Evolutionary conservation across 2,113 vertebrate genomes (phyloP), one percentile per base, ranked within the genome.

Genomic region (Collichthys lucidus): DNA sequence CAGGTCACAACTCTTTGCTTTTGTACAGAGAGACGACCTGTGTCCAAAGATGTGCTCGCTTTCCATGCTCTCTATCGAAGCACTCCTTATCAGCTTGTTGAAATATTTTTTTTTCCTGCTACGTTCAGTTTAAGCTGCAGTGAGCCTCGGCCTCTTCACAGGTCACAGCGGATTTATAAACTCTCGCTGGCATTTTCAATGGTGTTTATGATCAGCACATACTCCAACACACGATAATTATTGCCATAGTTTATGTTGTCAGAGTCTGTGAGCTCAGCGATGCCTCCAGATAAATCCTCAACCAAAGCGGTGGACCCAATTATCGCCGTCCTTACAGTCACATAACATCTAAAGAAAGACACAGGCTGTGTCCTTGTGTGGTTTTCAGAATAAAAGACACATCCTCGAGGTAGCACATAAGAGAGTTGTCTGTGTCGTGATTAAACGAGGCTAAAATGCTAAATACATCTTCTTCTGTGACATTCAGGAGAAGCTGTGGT

Each of bases 1-100:
- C 14, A 24, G 68, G 35, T 71, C 68, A 22, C 40, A 59, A 56
- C 69, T 59, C 44, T 73, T 29, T 55, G 57, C 16, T 60, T 67
- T 11, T 52, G 16, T 49, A 2, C 2, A 2, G 42, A 57, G 16
- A 52, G 44, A 44, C 20, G 14, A 7, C 35, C 29, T 31, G 42
- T 31, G 49, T 52, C 70, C 68, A 78, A 50, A 49, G 55, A 52
- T 50, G 31, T 26, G 15, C 3, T 46, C 31, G 44, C 46, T 16
- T 22, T 42, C 52, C 26, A n/a, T 6, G 44, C 24, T 74, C 26
- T 62, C 44, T 49, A 40, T 40, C 11, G 22, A 64, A 35, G 24
- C 19, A 53, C 16, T 64, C 9, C 17, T 67, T 5, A 46, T 46
- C 59, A 24, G 3, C 14, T 9, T 55, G 11, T 17, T 70, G 8